Base-by-base conservation (phyloP, 2,797 vertebrate genomes). In the Rhinophrynus dorsalis region DNA sequence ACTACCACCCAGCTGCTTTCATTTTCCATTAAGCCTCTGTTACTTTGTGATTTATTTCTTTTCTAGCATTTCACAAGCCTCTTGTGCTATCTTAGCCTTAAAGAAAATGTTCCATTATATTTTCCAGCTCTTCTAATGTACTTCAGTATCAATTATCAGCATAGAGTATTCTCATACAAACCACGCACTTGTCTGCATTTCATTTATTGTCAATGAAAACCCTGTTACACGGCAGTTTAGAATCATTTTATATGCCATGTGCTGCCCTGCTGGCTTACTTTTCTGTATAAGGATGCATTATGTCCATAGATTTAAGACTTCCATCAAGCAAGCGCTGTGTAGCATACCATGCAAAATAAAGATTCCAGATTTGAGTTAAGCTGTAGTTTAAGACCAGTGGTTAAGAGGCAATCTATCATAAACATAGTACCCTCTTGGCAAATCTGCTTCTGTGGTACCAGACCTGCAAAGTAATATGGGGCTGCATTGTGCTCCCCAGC, bases 61-160 rank as follows among this genome's bases (percentile, higher is more conserved):
- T 27, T 17, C 33, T 23, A 20, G 23, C 48, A 18, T 23, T 45
- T 17, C 59, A 15, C 44, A 48, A 8, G 7, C 30, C 29, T 45
- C 33, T n/a, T 38, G 54, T 17, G 33, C 24, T 23, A 24, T 57
- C 40, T 55, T 52, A 35, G 58, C 48, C 50, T 35, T 55, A 13
- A 55, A 33, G 29, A 42, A 20, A 29, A 35, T 15, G 3, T 3
- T 26, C 18, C 15, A 63, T 38, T 17, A 56, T 37, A 47, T 37
- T 63, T n/a, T 54, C 23, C 30, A 20, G 13, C 50, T 63, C 32
- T 12, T 63, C 51, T 45, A 37, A 63, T 50, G 51, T 8, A 48
- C 68, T 71, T 63, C 68, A 71, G 30, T 56, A 32, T 48, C 59
- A 68, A 68, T 68, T 71, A 71, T 63, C 59, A 48, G 42, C 68